These are phyloP conservation scores for Rhagonycha fulva DNA, from an alignment of 2,888 invertebrate genomes.

Conservation along the genomic window DNA sequence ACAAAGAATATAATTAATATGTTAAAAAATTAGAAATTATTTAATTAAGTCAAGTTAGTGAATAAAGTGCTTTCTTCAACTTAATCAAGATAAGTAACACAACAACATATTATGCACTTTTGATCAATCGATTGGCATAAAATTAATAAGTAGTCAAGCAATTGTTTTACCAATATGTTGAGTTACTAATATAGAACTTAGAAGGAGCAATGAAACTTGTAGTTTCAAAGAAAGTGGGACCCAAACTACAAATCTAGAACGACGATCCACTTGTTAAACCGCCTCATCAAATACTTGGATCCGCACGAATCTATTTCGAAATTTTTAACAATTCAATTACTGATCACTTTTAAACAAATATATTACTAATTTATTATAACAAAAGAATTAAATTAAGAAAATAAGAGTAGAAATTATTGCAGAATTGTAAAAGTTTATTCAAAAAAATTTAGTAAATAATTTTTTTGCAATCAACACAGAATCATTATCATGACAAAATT, in stretches of 20 bases:
- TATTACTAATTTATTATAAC: background rate
- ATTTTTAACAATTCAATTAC: slow-evolving; percentile 1
- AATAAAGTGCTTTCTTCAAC: background rate
- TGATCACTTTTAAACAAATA: background rate
- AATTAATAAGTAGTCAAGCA: slow-evolving; percentile 5
- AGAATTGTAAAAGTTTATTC: too few species aligned
- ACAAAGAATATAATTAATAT: background rate
- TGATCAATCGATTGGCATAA: background rate
- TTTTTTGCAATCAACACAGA: too few species aligned
- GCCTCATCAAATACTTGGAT: slow-evolving; percentile 26
- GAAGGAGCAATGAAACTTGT: slow-evolving; percentile 8
- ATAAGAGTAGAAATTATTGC: background rate
- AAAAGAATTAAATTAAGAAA: background rate
- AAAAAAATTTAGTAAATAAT: too few species aligned
- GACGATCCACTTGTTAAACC: slow-evolving; percentile 33
- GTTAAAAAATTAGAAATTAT: background rate
- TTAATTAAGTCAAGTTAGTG: background rate
- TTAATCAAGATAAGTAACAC: background rate
- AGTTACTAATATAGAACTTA: background rate
- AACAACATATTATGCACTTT: background rate
- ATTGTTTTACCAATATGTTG: slow-evolving; percentile 17
- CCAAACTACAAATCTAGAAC: slow-evolving; percentile 33
- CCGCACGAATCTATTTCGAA: background rate
- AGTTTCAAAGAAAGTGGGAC: slow-evolving; percentile 34
- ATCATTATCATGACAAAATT: too few species aligned